Evolutionary conservation across 2,797 vertebrate species (phyloP).

Genomic region (Tangara arthus): DNA sequence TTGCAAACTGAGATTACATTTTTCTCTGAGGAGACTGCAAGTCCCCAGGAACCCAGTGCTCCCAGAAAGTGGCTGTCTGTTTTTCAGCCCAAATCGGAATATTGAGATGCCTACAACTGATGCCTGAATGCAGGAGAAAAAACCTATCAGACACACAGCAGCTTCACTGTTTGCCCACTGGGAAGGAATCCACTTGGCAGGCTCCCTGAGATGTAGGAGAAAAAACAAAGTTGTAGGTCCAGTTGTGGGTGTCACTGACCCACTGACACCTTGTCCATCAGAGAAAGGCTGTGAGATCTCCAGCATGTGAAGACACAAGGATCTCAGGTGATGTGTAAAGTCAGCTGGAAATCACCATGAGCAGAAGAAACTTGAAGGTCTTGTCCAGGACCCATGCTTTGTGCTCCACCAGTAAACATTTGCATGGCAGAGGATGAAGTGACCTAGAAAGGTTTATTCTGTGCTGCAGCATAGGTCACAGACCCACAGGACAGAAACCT

Average conservation of each 20-base stretch:
- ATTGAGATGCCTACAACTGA: background rate
- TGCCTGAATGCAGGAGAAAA: background rate
- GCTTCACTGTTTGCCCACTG: background rate
- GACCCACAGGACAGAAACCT: background rate
- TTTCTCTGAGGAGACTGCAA: background rate
- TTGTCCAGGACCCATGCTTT: background rate
- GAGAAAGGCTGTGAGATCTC: background rate
- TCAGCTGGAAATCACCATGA: background rate
- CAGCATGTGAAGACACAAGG: rapidly evolving
- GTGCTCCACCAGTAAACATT: background rate
- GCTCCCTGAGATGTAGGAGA: background rate
- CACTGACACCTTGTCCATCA: background rate
- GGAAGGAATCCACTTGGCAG: background rate
- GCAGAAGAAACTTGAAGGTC: background rate
- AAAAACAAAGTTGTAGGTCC: background rate
- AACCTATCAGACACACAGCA: background rate
- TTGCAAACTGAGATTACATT: background rate
- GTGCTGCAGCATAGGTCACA: background rate
- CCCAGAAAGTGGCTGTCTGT: background rate
- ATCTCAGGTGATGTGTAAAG: background rate
- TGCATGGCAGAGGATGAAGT: background rate
- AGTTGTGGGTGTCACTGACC: background rate
- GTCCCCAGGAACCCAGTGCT: rapidly evolving
- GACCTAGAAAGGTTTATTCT: background rate
- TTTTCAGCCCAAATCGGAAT: background rate